These are phyloP conservation scores for Tragulus kanchil DNA, from an alignment of 2,113 vertebrate species.

Conservation along the genomic window DNA sequence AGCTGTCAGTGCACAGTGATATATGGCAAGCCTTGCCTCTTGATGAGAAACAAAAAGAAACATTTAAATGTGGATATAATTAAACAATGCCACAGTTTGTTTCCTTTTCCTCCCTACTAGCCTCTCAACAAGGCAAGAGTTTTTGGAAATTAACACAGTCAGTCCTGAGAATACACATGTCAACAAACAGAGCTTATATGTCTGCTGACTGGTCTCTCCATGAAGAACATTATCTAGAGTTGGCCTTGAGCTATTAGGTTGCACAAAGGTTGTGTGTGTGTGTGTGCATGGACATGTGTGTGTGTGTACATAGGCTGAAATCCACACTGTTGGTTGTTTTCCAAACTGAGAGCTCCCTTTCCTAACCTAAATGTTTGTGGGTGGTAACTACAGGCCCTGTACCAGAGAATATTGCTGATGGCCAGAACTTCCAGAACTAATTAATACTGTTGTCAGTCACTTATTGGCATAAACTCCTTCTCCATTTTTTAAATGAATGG, in stretches of 20 bases:
- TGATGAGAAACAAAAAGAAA: constrained; percentile 72
- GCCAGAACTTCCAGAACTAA: background rate
- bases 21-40: constrained; percentile 44
- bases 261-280: background rate
- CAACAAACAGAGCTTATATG: constrained; percentile 50
- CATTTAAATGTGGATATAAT: constrained; percentile 47
- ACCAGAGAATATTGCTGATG: background rate
- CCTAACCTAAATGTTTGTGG: background rate
- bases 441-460: background rate
- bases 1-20: constrained; percentile 63
- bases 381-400: background rate
- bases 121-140: constrained; percentile 25
- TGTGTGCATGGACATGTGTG: background rate
- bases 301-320: background rate
- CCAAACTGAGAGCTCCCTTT: background rate
- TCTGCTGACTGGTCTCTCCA: constrained; percentile 16
- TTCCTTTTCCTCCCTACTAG: constrained; percentile 44
- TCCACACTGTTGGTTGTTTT: background rate
- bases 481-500: constrained; percentile 32
- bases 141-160: constrained; percentile 52
- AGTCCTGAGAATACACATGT: constrained; percentile 52
- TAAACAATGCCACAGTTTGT: constrained; percentile 47
- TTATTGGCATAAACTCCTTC: background rate
- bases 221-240: constrained; percentile 6
- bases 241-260: background rate